Evolutionary conservation across 2,888 invertebrate species (phyloP), one percentile per base, ranked within the genome.

Genomic region (Drosophila pseudotalamancana): DNA sequence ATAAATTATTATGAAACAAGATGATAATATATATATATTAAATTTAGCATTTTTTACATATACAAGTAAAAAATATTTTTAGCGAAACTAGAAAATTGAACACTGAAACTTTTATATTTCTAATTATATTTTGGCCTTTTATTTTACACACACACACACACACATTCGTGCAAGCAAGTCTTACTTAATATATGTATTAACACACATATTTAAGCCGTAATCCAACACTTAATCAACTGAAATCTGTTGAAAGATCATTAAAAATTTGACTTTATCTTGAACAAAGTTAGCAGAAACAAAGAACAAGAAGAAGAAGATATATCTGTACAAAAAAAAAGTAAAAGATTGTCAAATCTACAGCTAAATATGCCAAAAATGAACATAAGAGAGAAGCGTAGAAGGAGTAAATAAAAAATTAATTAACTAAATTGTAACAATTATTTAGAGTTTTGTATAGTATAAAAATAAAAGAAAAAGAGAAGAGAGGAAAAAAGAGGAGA

Each of bases 281-380:
- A 70, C 45, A 72, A 61, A 37, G 39, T 50, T 32, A 50, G 56
- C 51, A 57, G 51, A 51, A n/a, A n/a, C n/a, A n/a, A n/a, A n/a
- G n/a, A n/a, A 34, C 37, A 64, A 40, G 19, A 37, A 31, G 40
- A 46, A 39, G 50, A 39, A 37, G 16, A 42, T 48, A 31, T 21
- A 62, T 72, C 77, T 80, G 79, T 81, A 87, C 81, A 87, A 80
- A 42, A 3, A 11, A 16, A n/a, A 27, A 69, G 51, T 51, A 45
- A 55, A 71, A 64, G 84, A 85, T 77, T 77, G 89, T 88, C 89
- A 77, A 85, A 80, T 88, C 90, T 90, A 90, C 90, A 90, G 90
- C 90, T 90, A 90, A 89, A 88, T 87, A 88, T 90, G 87, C 88
- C 89, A 90, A 90, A 89, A 86, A 86, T 70, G 63, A 72, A 62